A percentile compares a stretch with the other conserved stretches of the same genome.
Evolutionary conservation across 2,797 vertebrate genomes (phyloP).

Genomic region (Geotrypetes seraphini): DNA sequence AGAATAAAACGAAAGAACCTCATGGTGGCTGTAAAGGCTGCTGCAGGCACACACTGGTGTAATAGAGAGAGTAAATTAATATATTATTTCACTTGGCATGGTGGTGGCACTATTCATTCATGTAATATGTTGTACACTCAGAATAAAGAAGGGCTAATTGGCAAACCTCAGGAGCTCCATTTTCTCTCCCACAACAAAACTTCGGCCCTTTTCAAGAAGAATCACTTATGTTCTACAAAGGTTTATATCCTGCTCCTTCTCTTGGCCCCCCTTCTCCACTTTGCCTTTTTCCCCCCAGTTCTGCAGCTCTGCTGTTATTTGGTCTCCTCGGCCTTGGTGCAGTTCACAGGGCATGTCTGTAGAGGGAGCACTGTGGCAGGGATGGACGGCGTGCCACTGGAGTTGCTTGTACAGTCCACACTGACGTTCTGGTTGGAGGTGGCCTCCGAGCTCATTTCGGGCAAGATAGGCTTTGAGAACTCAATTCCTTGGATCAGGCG

Average conservation of each 20-base stretch:
- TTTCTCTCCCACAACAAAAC: constrained; percentile 65
- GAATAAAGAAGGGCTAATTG: constrained; percentile 91
- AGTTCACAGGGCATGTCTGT: constrained; percentile 77
- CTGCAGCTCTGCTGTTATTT: constrained; percentile 67
- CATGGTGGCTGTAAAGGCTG: constrained; percentile 75
- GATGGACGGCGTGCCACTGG: constrained; percentile 56
- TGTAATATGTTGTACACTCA: constrained; percentile 90
- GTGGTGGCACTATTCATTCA: constrained; percentile 73
- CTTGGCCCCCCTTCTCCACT: constrained; percentile 55
- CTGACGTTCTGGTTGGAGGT: constrained; percentile 56
- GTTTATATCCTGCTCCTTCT: constrained; percentile 63
- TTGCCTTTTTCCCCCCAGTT: constrained; percentile 54
- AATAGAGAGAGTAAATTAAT: constrained; percentile 75
- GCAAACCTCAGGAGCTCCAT: constrained; percentile 89
- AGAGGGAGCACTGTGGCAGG: constrained; percentile 55
- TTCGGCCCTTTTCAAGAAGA: constrained; percentile 63
- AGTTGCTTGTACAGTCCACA: constrained; percentile 61
- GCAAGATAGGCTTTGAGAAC: constrained; percentile 78
- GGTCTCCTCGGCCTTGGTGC: constrained; percentile 81
- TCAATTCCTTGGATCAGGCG: constrained; percentile 94
- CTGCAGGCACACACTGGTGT: constrained; percentile 99
- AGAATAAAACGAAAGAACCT: constrained; percentile 63
- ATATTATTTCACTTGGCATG: constrained; percentile 89
- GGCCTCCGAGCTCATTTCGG: constrained; percentile 52
- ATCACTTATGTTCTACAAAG: constrained; percentile 52